phyloP scores from a whole-genome alignment of 2,797 vertebrate genomes.

The Sebastes vulpes region DNA sequence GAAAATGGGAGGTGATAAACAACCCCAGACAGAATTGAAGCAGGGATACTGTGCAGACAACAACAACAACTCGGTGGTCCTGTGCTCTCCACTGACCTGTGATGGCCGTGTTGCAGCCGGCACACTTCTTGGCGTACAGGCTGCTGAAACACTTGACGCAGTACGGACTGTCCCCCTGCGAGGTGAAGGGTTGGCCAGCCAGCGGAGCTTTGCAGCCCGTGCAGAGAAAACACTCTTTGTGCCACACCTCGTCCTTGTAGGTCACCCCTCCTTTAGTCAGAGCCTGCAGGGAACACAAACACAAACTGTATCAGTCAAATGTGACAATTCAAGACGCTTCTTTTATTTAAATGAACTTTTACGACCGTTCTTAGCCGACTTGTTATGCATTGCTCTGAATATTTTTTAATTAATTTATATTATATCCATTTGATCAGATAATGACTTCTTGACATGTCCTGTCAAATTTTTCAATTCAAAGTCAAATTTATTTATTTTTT shows the following conservation, averaged over 20 bases:
- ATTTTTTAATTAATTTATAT: background rate
- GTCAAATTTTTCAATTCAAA: background rate
- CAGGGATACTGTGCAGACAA: background rate
- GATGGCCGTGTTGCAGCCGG: conserved; percentile 93
- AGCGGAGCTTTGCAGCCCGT: conserved; percentile 90
- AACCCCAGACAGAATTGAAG: background rate
- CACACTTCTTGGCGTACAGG: conserved; percentile 95
- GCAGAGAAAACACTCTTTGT: conserved; percentile 96
- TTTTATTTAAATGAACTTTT: background rate
- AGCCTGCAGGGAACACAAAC: conserved; percentile 78
- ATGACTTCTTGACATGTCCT: background rate
- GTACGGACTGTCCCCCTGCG: conserved; percentile 93
- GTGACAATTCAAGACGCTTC: too few species aligned
- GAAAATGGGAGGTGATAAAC: background rate
- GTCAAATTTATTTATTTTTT: background rate
- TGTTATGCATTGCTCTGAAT: background rate
- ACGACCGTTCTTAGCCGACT: background rate
- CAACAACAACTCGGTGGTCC: too few species aligned
- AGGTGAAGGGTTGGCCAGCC: conserved; percentile 95
- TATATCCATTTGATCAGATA: background rate
- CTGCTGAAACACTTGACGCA: conserved; percentile 95
- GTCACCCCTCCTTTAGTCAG: conserved; percentile 96
- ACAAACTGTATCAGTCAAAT: background rate
- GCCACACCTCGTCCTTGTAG: conserved; percentile 95
- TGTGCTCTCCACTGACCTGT: conserved; percentile 86